These are phyloP conservation scores for Hydrochoerus hydrochaeris DNA, from an alignment of 2,113 vertebrate species.

Conservation along the genomic window DNA sequence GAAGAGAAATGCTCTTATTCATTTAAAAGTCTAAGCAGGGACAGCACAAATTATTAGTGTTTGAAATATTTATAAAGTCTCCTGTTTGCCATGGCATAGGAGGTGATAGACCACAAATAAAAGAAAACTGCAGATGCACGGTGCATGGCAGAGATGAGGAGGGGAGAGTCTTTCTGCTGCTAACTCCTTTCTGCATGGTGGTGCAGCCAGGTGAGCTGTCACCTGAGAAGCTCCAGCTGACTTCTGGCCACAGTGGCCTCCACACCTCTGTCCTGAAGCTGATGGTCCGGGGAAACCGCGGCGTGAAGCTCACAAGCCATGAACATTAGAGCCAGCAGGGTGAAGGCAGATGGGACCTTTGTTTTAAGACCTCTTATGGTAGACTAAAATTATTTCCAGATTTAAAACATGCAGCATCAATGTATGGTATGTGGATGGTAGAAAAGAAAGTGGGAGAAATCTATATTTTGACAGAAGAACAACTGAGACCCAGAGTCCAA, in stretches of 20 bases:
- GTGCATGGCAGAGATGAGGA: fast-evolving
- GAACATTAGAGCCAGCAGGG: fast-evolving
- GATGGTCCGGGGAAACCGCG: fast-evolving
- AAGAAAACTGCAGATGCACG: not conserved
- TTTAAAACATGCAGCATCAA: not conserved
- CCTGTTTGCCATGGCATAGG: constrained; percentile 64
- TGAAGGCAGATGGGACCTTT: not conserved
- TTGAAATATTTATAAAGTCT: constrained; percentile 81
- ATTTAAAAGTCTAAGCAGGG: constrained; percentile 81
- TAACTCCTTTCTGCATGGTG: fast-evolving
- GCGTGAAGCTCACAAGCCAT: not conserved
- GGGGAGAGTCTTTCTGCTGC: not conserved
- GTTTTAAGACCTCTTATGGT: not conserved
- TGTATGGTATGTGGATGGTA: fast-evolving
- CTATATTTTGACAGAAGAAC: not conserved
- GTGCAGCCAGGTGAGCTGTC: not conserved
- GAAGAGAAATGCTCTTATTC: constrained; percentile 70
- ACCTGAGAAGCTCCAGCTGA: fast-evolving
- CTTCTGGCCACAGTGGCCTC: fast-evolving
- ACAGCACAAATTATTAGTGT: constrained; percentile 76
- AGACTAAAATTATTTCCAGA: not conserved
- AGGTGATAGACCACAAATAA: constrained; percentile 72
- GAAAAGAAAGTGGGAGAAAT: not conserved
- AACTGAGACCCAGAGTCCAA: not conserved
- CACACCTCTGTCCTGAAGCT: fast-evolving